Base-by-base conservation (phyloP, 2,888 invertebrate genomes). In the Tachina grossa region DNA sequence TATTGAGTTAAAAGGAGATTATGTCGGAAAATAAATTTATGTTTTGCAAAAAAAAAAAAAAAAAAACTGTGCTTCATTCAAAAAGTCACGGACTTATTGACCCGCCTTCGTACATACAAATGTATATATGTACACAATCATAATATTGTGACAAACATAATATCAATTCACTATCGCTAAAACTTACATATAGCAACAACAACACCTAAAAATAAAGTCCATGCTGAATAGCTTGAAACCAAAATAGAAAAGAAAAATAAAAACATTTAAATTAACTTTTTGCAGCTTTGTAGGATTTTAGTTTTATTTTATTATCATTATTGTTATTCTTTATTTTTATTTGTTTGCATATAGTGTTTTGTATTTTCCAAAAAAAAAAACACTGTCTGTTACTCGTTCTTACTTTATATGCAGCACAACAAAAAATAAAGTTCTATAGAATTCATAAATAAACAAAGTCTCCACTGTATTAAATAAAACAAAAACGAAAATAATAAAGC, bases 231-330 rank as follows among this genome's bases (percentile, higher is more conserved):
- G 49, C 43, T 39, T 45, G 14, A 55, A 80, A 10, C n/a, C 55
- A 49, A 39, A 65, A 51, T 39, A 31, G 31, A 31, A 31, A 31
- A 59, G 45, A 43, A 6, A 61, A 71, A 39, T 41, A 77, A 59
- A 63, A 69, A 45, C 49, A 63, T 79, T 75, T 75, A 78, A 78
- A 78, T 83, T 72, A 53, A 79, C 74, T 68, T 78, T 78, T 63
- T 9, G 63, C 57, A 72, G 68, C 19, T 31, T 59, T 72, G n/a
- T 49, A 47, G 61, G 43, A 65, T 31, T 59, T 61, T 51, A 47
- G 10, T n/a, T 10, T 49, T 11, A 31, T 31, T 31, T 31, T 31
- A 31, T 43, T 61, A 4, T 41, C 0, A 6, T 57, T 61, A 9
- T 41, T n/a, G n/a, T 45, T 39, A 2, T 16, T 4, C 57, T 65